Evolutionary conservation across 2,797 vertebrate species (phyloP).

Genomic region (Microcaecilia unicolor): DNA sequence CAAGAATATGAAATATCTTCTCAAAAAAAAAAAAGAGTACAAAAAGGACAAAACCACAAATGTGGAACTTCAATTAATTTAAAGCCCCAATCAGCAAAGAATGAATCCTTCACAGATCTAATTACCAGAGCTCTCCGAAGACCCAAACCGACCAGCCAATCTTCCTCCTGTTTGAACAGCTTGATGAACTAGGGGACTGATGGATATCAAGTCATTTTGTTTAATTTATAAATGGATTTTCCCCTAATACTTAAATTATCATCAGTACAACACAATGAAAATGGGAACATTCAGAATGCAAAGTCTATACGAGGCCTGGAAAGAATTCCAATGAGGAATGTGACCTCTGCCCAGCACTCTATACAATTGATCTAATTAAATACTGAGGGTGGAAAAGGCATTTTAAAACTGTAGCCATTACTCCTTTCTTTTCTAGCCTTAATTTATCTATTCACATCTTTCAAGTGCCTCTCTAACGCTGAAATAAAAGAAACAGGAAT

Average conservation of each 20-base stretch:
- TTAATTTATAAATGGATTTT: constrained; percentile 99
- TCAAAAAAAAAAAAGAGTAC: constrained; percentile 74
- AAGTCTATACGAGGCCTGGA: constrained; percentile 84
- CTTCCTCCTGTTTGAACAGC: constrained; percentile 96
- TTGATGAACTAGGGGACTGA: constrained; percentile 99
- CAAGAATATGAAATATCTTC: constrained; percentile 79
- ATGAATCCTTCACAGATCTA: constrained; percentile 98
- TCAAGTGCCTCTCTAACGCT: constrained; percentile 63
- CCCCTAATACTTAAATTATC: constrained; percentile 99
- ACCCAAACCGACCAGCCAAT: constrained; percentile 86
- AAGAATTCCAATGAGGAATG: constrained; percentile 86
- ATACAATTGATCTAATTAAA: constrained; percentile 86
- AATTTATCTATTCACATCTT: constrained; percentile 72
- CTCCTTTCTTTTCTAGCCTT: constrained; percentile 70
- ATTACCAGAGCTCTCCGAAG: constrained; percentile 96
- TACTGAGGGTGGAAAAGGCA: constrained; percentile 71
- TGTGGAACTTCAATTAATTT: constrained; percentile 97
- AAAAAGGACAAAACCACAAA: constrained; percentile 93
- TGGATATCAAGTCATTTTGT: constrained; percentile 99
- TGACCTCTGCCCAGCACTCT: constrained; percentile 80
- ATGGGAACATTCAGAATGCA: constrained; percentile 89
- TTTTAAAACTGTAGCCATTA: constrained; percentile 75
- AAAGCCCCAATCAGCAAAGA: constrained; percentile 96
- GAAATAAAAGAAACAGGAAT: constrained; percentile 46
- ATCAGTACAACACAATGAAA: constrained; percentile 92